Evolutionary conservation across 2,113 vertebrate genomes (phyloP).

Genomic region (Serinus canaria): DNA sequence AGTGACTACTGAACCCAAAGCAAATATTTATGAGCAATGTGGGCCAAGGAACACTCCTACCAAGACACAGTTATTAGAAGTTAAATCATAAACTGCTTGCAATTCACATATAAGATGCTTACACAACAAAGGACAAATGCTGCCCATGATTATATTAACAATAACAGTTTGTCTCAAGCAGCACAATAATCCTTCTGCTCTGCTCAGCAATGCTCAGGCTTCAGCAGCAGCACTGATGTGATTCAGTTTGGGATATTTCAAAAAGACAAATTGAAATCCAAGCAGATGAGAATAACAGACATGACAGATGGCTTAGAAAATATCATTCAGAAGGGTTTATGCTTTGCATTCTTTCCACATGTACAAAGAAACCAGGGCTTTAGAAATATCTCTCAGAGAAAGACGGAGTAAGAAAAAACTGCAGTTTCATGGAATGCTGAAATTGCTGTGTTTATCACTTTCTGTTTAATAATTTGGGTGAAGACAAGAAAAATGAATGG

Average conservation of each 20-base stretch:
- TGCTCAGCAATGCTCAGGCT: neutral
- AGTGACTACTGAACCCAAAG: neutral
- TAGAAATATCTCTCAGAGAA: neutral
- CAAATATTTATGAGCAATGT: neutral
- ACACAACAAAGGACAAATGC: neutral
- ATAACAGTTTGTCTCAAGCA: neutral
- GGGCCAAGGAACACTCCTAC: neutral
- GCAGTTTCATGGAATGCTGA: neutral
- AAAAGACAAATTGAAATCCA: conserved; percentile 20
- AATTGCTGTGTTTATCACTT: neutral
- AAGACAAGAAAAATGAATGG: neutral
- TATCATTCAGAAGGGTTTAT: neutral
- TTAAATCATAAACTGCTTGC: neutral
- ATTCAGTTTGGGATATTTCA: conserved; percentile 5
- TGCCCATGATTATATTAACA: neutral
- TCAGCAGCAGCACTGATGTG: neutral
- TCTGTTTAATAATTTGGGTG: neutral
- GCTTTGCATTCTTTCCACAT: neutral
- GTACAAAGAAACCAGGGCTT: neutral
- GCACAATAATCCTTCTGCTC: neutral
- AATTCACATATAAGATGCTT: neutral
- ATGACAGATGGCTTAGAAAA: neutral
- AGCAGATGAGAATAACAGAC: conserved; percentile 4
- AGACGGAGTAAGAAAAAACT: neutral
- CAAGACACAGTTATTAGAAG: neutral